Conservation (phyloP, 1,140 invertebrate genomes). For the Drosophila punjabiensis region DNA sequence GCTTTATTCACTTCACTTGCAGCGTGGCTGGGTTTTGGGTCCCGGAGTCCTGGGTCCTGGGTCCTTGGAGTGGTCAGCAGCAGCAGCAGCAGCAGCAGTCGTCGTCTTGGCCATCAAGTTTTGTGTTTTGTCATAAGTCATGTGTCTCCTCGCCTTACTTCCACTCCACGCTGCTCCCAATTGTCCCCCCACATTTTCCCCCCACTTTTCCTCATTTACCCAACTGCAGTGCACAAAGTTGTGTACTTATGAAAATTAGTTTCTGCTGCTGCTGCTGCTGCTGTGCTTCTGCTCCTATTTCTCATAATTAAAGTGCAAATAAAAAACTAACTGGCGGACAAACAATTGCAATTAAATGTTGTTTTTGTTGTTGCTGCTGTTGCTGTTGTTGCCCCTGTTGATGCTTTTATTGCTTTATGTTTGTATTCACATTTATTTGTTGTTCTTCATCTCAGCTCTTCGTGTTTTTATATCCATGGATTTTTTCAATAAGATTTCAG, state of each 20-base stretch:
- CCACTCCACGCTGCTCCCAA: not conserved
- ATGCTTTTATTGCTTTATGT: constrained; percentile 39
- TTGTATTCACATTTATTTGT: constrained; percentile 41
- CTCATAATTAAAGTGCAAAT: constrained; percentile 78
- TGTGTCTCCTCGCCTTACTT: constrained; percentile 10
- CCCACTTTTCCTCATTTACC: constrained; percentile 3
- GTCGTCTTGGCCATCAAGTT: constrained; percentile 35
- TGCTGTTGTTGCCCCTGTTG: constrained; percentile 22
- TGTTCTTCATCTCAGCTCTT: constrained; percentile 10
- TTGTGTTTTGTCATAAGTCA: constrained; percentile 40
- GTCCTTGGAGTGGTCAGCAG: constrained; percentile 13
- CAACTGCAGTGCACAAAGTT: constrained; percentile 27
- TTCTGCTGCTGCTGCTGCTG: constrained; percentile 34
- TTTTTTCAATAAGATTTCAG: not conserved
- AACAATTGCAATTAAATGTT: constrained; percentile 74
- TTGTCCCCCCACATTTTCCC: not conserved
- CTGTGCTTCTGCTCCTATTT: constrained; percentile 48
- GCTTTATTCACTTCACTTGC: constrained; percentile 15
- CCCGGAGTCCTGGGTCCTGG: not conserved
- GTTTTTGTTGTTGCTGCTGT: constrained; percentile 24
- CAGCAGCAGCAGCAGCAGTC: not conserved
- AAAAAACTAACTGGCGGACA: constrained; percentile 68
- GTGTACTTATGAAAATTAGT: constrained; percentile 66
- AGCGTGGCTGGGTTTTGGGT: not conserved
- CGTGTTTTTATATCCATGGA: not conserved